Evolutionary conservation across 2,113 vertebrate genomes (phyloP).

Genomic region (Seriola quinqueradiata): DNA sequence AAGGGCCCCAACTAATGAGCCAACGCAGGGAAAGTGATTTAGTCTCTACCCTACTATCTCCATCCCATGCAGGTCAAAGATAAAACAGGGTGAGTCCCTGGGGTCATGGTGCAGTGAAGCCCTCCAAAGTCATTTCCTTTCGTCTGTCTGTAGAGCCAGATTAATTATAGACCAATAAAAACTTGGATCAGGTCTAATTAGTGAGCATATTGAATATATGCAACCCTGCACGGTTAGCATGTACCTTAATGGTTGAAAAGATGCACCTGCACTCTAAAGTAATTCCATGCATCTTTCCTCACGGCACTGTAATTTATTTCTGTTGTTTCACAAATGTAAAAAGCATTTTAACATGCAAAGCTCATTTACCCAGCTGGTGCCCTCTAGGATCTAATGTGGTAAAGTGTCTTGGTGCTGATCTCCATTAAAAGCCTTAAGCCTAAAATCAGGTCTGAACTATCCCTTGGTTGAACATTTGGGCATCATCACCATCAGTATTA

Average conservation of each 20-base stretch:
- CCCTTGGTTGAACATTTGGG: not conserved
- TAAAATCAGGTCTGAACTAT: not conserved
- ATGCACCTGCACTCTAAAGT: conserved; percentile 12
- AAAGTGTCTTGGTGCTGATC: not conserved
- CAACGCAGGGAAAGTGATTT: conserved; percentile 73
- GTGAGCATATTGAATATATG: conserved; percentile 49
- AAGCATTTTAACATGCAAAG: conserved; percentile 14
- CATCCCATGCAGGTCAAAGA: conserved; percentile 59
- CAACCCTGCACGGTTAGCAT: conserved; percentile 41
- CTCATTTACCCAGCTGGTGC: not conserved
- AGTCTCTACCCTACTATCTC: conserved; percentile 62
- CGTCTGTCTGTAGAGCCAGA: conserved; percentile 41
- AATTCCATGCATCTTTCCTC: conserved; percentile 11
- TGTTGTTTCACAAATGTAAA: not conserved
- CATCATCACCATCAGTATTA: not conserved
- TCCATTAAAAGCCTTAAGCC: not conserved
- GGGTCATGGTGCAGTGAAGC: conserved; percentile 60
- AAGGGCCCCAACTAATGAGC: conserved; percentile 71
- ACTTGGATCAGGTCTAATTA: conserved; percentile 60
- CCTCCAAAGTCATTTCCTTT: conserved; percentile 65
- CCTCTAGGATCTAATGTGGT: not conserved
- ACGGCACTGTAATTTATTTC: conserved; percentile 19
- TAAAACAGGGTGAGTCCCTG: conserved; percentile 63
- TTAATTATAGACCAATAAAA: conserved; percentile 69
- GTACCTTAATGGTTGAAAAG: conserved; percentile 39